These are phyloP conservation scores for Ailurus styani DNA, from an alignment of 2,113 vertebrate species.

Conservation along the genomic window DNA sequence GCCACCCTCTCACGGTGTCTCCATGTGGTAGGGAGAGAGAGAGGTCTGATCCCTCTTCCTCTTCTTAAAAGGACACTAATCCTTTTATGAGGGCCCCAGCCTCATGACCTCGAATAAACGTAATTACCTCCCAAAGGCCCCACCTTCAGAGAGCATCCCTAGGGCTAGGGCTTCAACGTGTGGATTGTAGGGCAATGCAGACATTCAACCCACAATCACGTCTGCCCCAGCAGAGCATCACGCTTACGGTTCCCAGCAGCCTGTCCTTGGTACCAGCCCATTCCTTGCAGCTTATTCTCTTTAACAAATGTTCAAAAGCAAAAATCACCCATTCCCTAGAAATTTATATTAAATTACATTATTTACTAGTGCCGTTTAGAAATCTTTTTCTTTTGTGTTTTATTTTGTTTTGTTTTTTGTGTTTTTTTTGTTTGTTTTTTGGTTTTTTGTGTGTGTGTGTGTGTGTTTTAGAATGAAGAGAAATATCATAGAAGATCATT, in stretches of 20 bases:
- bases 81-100: not conserved
- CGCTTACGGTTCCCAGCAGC: not conserved
- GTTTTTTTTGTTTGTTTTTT: too few relatives aligned
- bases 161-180: not conserved
- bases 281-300: not conserved
- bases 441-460: too few relatives aligned
- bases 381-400: conserved; percentile 17
- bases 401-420: too few relatives aligned
- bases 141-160: not conserved
- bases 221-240: not conserved
- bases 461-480: conserved; percentile 75
- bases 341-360: not conserved
- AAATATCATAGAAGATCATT: conserved; percentile 59
- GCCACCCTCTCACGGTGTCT: not conserved
- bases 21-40: not conserved
- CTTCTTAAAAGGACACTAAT: not conserved
- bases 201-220: not conserved
- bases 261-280: not conserved
- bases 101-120: not conserved
- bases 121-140: not conserved
- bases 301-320: not conserved
- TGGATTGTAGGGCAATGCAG: not conserved
- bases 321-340: not conserved
- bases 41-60: not conserved
- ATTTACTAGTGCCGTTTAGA: not conserved